These are phyloP conservation scores for Girardinus metallicus DNA, from an alignment of 2,797 vertebrate species.

Conservation along the genomic window DNA sequence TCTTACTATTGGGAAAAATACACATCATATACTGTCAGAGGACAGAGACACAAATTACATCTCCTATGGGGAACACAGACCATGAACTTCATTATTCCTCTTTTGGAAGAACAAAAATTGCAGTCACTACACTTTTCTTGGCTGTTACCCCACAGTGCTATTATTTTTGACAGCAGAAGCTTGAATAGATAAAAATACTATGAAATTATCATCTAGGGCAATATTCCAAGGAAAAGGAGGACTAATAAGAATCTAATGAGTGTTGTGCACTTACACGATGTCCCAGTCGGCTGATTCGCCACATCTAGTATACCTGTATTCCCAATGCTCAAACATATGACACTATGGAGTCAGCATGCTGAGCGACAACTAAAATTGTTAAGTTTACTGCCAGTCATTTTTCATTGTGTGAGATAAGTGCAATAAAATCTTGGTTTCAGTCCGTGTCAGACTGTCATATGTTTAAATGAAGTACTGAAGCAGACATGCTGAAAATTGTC, in stretches of 20 bases:
- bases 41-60: conserved; percentile 72
- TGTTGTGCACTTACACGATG: conserved; percentile 24
- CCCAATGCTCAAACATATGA: neutral
- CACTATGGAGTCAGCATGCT: neutral
- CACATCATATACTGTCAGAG: conserved; percentile 75
- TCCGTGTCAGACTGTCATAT: conserved; percentile 11
- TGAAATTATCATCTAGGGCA: conserved; percentile 55
- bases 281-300: conserved; percentile 6
- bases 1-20: conserved; percentile 53
- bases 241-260: conserved; percentile 59
- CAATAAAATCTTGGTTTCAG: conserved; percentile 7
- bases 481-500: neutral
- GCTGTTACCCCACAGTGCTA: conserved; percentile 55
- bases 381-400: conserved; percentile 16
- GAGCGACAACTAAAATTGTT: conserved; percentile 6
- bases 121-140: conserved; percentile 60
- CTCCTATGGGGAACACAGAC: conserved; percentile 69
- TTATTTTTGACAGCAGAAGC: conserved; percentile 75
- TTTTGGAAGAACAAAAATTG: conserved; percentile 68
- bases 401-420: conserved; percentile 14
- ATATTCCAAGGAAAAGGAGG: conserved; percentile 36
- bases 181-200: conserved; percentile 42
- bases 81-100: conserved; percentile 80
- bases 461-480: conserved; percentile 7
- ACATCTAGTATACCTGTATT: conserved; percentile 4